Evolutionary conservation across 2,888 invertebrate genomes (phyloP), one percentile per base, ranked within the genome.

Genomic region (Agonopterix heracliana): DNA sequence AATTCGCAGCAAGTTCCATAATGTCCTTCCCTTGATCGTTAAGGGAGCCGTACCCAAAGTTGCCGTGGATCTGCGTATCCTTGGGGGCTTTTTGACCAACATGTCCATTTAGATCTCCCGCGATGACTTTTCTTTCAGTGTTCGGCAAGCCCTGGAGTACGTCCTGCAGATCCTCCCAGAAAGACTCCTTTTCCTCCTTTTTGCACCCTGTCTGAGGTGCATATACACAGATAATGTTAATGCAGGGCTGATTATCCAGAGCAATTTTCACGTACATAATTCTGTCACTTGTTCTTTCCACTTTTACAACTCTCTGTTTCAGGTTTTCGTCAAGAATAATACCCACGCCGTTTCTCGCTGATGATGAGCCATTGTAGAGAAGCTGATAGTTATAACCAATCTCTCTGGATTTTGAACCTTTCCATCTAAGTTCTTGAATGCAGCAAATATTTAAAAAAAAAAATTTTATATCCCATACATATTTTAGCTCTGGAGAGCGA

Each of bases 231-330:
- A 41, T 41, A n/a, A 53, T 42, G 40, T 54, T 56, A 41, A 56
- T 43, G 42, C 41, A 48, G 9, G 53, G 51, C 45, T 56, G 54
- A 11, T 48, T 43, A 10, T 53, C 56, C 11, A 54, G 10, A 14
- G 50, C 49, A 9, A 49, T 11, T 36, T 52, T 56, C 1, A 54
- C 40, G 9, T 47, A 41, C 38, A 51, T 52, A 14, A 52, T n/a
- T 35, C 56, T 45, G 5, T 59, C 54, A 34, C 50, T 53, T 41
- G 47, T 17, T 52, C 53, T 50, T 13, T 54, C 48, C 38, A 54
- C 46, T 35, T 50, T 43, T 9, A 55, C 35, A 34, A 53, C 41
- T 14, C 50, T 46, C 3, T 45, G 41, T 45, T 48, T 14, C 41
- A 52, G 26, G 45, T 52, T 10, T 40, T 44, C 41, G 38, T 52